Percentiles rank a stretch among this genome's conserved stretches.
Evolutionary conservation across 2,888 invertebrate genomes (phyloP).

Genomic region (Bibio marci): DNA sequence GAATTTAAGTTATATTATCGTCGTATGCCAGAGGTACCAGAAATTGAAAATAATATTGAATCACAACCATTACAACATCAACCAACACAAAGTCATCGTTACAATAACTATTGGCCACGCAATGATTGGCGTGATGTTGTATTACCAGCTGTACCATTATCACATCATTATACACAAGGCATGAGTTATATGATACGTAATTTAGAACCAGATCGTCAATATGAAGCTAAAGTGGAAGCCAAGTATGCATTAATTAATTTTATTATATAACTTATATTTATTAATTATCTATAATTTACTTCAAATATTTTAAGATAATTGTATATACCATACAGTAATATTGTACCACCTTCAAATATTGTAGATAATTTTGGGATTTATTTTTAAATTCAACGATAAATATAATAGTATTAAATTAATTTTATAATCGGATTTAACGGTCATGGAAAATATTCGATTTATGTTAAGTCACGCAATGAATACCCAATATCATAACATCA

Average conservation of each 20-base stretch:
- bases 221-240: constrained; percentile 48
- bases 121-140: constrained; percentile 41
- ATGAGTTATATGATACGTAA: constrained; percentile 49
- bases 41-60: constrained; percentile 30
- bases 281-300: no score
- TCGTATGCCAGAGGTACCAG: constrained; percentile 36
- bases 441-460: no score
- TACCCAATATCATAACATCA: no score
- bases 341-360: no score
- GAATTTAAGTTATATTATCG: constrained; percentile 48
- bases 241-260: constrained; percentile 22
- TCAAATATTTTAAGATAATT: no score
- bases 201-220: constrained; percentile 44
- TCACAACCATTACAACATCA: constrained; percentile 29
- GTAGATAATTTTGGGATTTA: no score
- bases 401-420: no score
- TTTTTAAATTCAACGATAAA: no score
- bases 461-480: no score
- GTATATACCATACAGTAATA: no score
- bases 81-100: constrained; percentile 17
- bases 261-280: no score
- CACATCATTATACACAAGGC: constrained; percentile 38
- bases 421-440: no score
- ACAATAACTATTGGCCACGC: constrained; percentile 24
- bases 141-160: constrained; percentile 33